phyloP scores from a whole-genome alignment of 2,888 invertebrate species.

The Tholera decimalis region DNA sequence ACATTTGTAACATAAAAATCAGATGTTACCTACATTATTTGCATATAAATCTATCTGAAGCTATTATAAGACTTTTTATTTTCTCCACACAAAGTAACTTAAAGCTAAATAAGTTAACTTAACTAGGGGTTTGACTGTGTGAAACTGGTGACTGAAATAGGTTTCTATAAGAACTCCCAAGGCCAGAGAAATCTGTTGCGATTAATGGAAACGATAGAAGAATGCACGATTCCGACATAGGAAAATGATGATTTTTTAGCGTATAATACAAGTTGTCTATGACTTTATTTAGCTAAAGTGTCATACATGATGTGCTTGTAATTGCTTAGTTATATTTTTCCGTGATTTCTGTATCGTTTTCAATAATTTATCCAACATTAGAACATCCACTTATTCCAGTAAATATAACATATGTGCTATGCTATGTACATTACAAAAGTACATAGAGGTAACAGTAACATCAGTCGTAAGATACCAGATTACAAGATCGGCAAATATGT shows the following conservation, averaged over 20 bases:
- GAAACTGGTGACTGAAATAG: too few species aligned
- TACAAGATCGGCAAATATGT: slow-evolving; percentile 72
- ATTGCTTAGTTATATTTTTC: background rate
- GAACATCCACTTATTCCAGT: background rate
- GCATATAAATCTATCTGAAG: too few species aligned
- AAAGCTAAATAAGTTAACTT: too few species aligned
- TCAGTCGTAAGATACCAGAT: slow-evolving; percentile 61
- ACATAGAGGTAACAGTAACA: slow-evolving; percentile 59
- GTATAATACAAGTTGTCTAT: background rate
- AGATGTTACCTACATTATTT: too few species aligned
- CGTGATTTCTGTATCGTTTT: background rate
- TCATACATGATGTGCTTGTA: background rate
- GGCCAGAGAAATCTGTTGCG: too few species aligned
- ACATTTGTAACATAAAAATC: too few species aligned
- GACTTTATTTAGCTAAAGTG: background rate
- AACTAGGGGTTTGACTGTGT: too few species aligned
- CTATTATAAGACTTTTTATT: too few species aligned
- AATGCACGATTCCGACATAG: background rate
- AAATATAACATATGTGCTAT: slow-evolving; percentile 25
- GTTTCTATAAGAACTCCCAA: too few species aligned
- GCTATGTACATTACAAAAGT: slow-evolving; percentile 17
- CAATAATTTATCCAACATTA: background rate
- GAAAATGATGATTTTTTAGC: background rate
- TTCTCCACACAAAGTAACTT: too few species aligned
- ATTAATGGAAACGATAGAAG: background rate